A percentile compares a stretch with the other conserved stretches of the same genome.
Conservation (phyloP, 92 coral and sea anemone genomes). For the Hydrozoanthus gracilis region DNA sequence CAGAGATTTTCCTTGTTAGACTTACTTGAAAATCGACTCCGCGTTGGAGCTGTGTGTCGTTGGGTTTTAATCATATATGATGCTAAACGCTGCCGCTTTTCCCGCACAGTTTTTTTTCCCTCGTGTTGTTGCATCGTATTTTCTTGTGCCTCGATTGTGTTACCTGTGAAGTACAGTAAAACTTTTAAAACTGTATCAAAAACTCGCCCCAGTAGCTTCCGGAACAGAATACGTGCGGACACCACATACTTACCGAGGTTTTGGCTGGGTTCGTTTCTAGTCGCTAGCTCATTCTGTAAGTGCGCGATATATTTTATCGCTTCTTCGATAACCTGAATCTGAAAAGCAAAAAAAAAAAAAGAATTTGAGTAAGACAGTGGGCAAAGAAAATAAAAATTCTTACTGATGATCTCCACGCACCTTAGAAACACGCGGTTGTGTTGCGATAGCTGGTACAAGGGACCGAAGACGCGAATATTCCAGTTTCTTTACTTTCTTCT, state of each 20-base stretch:
- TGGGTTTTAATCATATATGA: constrained; percentile 96
- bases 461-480: constrained; percentile 94
- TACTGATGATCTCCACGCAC: constrained; percentile 57
- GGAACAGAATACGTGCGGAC: constrained; percentile 59
- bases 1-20: constrained; percentile 63
- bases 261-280: constrained; percentile 61
- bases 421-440: constrained; percentile 83
- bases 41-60: constrained; percentile 78
- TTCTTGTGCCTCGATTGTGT: constrained; percentile 37
- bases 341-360: constrained; percentile 10
- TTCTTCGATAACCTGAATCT: constrained; percentile 98
- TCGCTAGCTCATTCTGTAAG: constrained; percentile 84
- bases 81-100: constrained; percentile 90
- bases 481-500: constrained; percentile 74
- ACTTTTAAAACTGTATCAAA: constrained; percentile 59
- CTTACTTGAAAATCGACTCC: constrained; percentile 93
- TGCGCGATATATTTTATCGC: constrained; percentile 98
- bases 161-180: constrained; percentile 56
- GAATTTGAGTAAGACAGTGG: neutral
- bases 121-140: constrained; percentile 54
- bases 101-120: constrained; percentile 72
- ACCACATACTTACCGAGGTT: constrained; percentile 67
- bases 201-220: constrained; percentile 81
- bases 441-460: constrained; percentile 91
- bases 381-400: neutral